These are phyloP conservation scores for Hestina assimilis DNA, from an alignment of 1,140 invertebrate genomes.

Conservation along the genomic window DNA sequence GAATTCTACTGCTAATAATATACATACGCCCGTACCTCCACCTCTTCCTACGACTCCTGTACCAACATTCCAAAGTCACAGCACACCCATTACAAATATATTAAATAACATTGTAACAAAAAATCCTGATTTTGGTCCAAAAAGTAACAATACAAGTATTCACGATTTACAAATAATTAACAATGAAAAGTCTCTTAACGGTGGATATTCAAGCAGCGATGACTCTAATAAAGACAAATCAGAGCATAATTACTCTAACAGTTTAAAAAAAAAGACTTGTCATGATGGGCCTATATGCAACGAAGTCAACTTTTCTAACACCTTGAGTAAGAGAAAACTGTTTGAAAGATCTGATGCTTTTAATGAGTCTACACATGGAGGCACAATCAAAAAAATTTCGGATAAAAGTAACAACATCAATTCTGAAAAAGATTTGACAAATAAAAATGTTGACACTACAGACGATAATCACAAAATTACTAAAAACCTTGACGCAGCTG, in stretches of 20 bases:
- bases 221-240: slow-evolving; percentile 49
- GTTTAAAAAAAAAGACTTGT: slow-evolving; percentile 43
- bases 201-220: slow-evolving; percentile 44
- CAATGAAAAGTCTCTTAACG: slow-evolving; percentile 34
- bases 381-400: slow-evolving; percentile 33
- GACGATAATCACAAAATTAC: slow-evolving; percentile 16
- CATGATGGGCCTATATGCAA: slow-evolving; percentile 37
- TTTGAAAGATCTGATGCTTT: slow-evolving; percentile 52
- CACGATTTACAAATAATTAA: slow-evolving; percentile 5
- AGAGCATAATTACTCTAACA: slow-evolving; percentile 42
- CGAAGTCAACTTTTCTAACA: slow-evolving; percentile 50
- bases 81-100: slow-evolving; percentile 42
- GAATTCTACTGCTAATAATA: slow-evolving; percentile 28
- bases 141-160: slow-evolving; percentile 32
- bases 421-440: slow-evolving; percentile 23
- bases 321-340: slow-evolving; percentile 56
- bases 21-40: slow-evolving; percentile 47
- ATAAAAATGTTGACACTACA: slow-evolving; percentile 19
- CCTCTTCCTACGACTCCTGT: slow-evolving; percentile 63
- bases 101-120: slow-evolving; percentile 40
- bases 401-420: slow-evolving; percentile 38
- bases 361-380: slow-evolving; percentile 33
- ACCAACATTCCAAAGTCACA: slow-evolving; percentile 52
- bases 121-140: slow-evolving; percentile 38
- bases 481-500: slow-evolving; percentile 34